phyloP scores from a whole-genome alignment of 2,888 invertebrate species.

The Polymixis flavicincta region DNA sequence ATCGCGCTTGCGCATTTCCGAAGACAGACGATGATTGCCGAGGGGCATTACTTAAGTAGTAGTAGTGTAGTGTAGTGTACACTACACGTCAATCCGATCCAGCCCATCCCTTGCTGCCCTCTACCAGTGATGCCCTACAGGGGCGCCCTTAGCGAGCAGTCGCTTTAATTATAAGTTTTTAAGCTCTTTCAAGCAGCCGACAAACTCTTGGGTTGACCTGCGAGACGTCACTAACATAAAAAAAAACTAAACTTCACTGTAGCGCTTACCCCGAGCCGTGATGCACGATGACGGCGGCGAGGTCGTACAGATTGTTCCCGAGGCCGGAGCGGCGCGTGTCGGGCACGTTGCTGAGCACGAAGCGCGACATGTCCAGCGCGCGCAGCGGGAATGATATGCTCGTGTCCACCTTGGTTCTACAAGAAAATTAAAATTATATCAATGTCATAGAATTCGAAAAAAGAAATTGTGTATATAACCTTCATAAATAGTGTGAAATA shows the following conservation, averaged over 20 bases:
- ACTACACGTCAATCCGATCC: too few species aligned
- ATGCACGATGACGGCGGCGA: conserved; percentile 95
- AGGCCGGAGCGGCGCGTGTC: conserved; percentile 92
- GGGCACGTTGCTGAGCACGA: conserved; percentile 92
- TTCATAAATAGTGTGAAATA: neutral
- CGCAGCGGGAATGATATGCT: conserved; percentile 94
- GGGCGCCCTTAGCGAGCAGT: too few species aligned
- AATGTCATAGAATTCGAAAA: neutral
- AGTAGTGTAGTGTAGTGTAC: neutral
- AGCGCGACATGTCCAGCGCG: conserved; percentile 94
- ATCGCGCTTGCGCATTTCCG: neutral
- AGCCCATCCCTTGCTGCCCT: too few species aligned
- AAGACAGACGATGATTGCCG: neutral
- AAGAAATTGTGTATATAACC: neutral
- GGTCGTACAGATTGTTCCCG: conserved; percentile 93
- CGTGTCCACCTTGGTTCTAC: conserved; percentile 94
- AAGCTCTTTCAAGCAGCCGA: too few species aligned
- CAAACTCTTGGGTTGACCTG: too few species aligned
- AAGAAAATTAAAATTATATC: neutral
- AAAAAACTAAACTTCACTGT: too few species aligned
- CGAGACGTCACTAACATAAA: too few species aligned
- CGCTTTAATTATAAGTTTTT: too few species aligned
- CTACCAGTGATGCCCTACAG: too few species aligned
- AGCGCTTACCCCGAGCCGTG: conserved; percentile 93
- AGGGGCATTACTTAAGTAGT: neutral